Conservation (phyloP, 2,113 vertebrate species). For the Bos indicus region DNA sequence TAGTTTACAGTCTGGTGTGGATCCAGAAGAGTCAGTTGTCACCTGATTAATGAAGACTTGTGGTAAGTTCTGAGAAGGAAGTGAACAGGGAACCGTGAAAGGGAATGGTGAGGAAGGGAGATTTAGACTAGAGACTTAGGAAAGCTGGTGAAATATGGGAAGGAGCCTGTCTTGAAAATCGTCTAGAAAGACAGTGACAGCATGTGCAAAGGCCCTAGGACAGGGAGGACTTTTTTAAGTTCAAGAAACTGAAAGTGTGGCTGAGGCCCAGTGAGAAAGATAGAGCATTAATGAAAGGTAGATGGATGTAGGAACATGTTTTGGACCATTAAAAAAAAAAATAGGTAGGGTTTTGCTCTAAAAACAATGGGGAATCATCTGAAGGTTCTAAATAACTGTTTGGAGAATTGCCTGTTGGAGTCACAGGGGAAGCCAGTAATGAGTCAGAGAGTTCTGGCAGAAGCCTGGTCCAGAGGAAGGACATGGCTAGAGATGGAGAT, state of each 20-base stretch:
- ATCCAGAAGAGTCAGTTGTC: neutral
- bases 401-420: neutral
- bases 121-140: neutral
- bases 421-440: neutral
- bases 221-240: neutral
- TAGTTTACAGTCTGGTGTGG: neutral
- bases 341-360: neutral
- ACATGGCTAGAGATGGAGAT: neutral
- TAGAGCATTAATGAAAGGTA: neutral
- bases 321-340: neutral
- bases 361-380: neutral
- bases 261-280: neutral
- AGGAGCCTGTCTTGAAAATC: neutral
- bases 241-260: neutral
- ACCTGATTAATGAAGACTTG: neutral
- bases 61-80: neutral
- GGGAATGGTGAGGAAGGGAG: neutral
- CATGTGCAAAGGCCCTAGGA: neutral
- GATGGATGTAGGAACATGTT: neutral
- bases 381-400: neutral
- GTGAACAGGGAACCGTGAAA: neutral
- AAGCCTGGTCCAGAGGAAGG: neutral
- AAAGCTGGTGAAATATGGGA: neutral
- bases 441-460: neutral
- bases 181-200: neutral